Evolutionary conservation across 2,888 invertebrate species (phyloP).

Genomic region (Sympetrum striolatum): DNA sequence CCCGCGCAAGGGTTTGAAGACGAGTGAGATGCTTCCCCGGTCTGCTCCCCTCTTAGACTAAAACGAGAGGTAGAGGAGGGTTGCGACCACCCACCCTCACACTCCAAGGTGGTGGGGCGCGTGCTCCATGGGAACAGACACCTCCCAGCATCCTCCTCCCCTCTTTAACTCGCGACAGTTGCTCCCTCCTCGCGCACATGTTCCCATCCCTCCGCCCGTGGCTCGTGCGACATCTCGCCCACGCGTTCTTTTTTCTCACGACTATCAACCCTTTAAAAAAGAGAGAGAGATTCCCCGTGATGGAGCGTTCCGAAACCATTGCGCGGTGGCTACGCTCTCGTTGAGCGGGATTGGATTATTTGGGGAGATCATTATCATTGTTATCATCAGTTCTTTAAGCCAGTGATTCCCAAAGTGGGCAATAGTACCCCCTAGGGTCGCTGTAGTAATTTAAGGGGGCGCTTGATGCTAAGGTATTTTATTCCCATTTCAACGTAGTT

Average conservation of each 20-base stretch:
- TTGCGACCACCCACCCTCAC: neutral
- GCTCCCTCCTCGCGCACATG: constrained; percentile 5
- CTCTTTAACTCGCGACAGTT: neutral
- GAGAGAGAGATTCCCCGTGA: too few species aligned
- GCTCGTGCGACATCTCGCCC: neutral
- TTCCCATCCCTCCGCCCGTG: neutral
- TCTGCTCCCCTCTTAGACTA: neutral
- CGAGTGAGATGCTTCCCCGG: neutral
- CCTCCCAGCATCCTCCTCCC: neutral
- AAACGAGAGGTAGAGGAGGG: constrained; percentile 1
- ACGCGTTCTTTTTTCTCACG: neutral
- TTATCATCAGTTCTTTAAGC: too few species aligned
- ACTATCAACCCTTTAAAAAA: neutral
- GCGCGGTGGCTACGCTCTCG: too few species aligned
- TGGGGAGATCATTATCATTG: too few species aligned
- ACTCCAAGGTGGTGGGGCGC: neutral
- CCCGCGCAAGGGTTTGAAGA: neutral
- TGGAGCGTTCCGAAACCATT: too few species aligned
- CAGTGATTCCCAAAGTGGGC: too few species aligned
- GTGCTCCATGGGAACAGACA: neutral
- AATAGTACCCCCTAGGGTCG: too few species aligned
- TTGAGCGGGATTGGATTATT: too few species aligned
- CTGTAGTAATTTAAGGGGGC: too few species aligned
- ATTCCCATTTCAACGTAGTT: too few species aligned
- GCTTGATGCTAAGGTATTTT: too few species aligned